Evolutionary conservation across 2,888 invertebrate genomes (phyloP), one percentile per base, ranked within the genome.

Genomic region (Apeira syringaria): DNA sequence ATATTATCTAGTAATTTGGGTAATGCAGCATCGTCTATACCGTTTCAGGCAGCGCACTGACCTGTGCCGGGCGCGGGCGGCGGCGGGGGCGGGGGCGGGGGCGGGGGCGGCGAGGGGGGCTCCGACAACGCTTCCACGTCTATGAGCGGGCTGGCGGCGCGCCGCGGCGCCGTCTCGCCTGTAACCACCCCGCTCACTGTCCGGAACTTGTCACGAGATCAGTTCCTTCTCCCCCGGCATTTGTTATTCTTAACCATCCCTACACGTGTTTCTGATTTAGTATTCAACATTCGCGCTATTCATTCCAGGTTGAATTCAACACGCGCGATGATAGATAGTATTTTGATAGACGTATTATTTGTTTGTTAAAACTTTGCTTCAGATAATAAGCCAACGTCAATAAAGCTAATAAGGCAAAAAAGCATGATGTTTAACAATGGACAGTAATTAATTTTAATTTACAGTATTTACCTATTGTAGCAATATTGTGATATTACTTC

Each of bases 71-170:
- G 62, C 27, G 63, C 59, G 59, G 74, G 71, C 69, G 88, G 90
- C 64, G 90, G 50, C 63, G 81, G n/a, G n/a, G n/a, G n/a, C n/a
- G n/a, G n/a, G n/a, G n/a, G 79, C 67, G 91, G 90, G 69, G 90
- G 89, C 61, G 91, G 90, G 69, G 90, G 89, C 61, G 84, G 81
- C 67, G 91, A 91, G 68, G 91, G 90, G 73, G 91, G 90, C 78
- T 92, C 92, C 57, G 92, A 92, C 60, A 92, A 91, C 65, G 91
- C 91, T 82, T 93, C 93, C 75, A 93, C 93, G 83, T 93, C 93
- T 73, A 93, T 92, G 81, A 93, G 91, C 69, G 93, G 93, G 83
- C 92, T 92, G 87, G 91, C 70, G 89, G 89, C 78, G 84, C 91
- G 82, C 79, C 91, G 78, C 85, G 90, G 75, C 75, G 91, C 91